These are phyloP conservation scores for Pipistrellus pipistrellus DNA, from an alignment of 2,797 vertebrate species.

Conservation along the genomic window DNA sequence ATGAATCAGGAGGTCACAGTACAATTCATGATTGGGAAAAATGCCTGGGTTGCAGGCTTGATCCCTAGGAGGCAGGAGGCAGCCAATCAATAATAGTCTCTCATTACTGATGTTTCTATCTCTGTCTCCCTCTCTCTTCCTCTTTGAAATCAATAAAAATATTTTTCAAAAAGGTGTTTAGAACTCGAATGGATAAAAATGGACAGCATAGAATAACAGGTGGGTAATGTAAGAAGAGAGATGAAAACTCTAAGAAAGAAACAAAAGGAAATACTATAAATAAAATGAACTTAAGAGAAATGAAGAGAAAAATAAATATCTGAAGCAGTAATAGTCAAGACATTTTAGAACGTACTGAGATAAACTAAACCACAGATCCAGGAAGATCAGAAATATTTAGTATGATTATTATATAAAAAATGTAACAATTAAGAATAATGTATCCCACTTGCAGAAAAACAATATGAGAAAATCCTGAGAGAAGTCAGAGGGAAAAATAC, in stretches of 20 bases:
- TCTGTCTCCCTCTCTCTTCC: no score
- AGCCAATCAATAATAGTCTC: no score
- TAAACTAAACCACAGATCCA: not conserved
- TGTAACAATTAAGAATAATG: not conserved
- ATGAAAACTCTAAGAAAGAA: not conserved
- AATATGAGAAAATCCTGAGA: not conserved
- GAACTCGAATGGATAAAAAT: not conserved
- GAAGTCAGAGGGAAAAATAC: not conserved
- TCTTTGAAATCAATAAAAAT: no score
- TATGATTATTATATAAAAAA: not conserved
- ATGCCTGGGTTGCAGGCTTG: no score
- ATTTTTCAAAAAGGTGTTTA: not conserved
- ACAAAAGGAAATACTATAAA: not conserved
- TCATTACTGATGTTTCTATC: no score
- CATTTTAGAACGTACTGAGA: not conserved
- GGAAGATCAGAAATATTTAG: not conserved
- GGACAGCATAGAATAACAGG: not conserved
- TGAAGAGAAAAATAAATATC: not conserved
- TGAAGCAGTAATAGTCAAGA: not conserved
- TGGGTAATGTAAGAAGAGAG: not conserved
- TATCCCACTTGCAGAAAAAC: not conserved
- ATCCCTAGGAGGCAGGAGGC: no score
- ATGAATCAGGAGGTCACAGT: no score
- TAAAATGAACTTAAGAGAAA: conserved; percentile 7
- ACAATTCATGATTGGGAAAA: no score